A percentile compares a stretch with the other conserved stretches of the same genome.
These are phyloP conservation scores for Furcifer pardalis DNA, from an alignment of 2,797 vertebrate genomes.

Conservation along the genomic window DNA sequence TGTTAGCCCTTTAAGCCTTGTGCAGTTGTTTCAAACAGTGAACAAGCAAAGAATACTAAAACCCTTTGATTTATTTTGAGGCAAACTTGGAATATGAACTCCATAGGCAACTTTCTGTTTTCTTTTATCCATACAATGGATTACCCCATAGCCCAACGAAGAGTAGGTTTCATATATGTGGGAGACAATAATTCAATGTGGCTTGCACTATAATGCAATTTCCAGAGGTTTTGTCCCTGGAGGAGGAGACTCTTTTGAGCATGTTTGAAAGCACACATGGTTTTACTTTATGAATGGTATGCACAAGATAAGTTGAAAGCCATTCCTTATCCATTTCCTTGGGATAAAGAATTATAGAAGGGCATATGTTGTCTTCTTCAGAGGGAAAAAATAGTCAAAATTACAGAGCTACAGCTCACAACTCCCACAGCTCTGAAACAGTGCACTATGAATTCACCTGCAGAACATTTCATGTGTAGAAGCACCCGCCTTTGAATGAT, in stretches of 20 bases:
- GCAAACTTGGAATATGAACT: constrained; percentile 13
- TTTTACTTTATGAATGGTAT: constrained; percentile 13
- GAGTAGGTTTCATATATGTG: constrained; percentile 15
- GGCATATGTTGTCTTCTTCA: constrained; percentile 4
- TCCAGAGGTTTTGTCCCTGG: constrained; percentile 16
- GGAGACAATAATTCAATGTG: constrained; percentile 18
- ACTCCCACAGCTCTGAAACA: not conserved
- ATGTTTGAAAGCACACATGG: constrained; percentile 23
- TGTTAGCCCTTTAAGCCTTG: constrained; percentile 63
- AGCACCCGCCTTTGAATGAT: no score
- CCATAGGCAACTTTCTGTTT: constrained; percentile 36
- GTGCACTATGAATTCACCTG: not conserved
- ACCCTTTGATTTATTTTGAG: constrained; percentile 47
- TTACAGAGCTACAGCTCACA: not conserved
- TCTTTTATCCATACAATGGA: constrained; percentile 7
- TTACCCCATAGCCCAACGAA: constrained; percentile 21
- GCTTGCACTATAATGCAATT: constrained; percentile 9
- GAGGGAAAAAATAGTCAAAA: not conserved
- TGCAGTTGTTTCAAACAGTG: constrained; percentile 58
- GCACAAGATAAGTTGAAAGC: constrained; percentile 18
- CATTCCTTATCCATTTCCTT: constrained; percentile 19
- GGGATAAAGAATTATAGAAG: constrained; percentile 11
- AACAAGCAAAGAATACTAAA: constrained; percentile 45
- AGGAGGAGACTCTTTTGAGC: constrained; percentile 21
- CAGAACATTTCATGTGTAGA: not conserved